Base-by-base conservation (phyloP, 1,140 invertebrate genomes). In the Halictus rubicundus region DNA sequence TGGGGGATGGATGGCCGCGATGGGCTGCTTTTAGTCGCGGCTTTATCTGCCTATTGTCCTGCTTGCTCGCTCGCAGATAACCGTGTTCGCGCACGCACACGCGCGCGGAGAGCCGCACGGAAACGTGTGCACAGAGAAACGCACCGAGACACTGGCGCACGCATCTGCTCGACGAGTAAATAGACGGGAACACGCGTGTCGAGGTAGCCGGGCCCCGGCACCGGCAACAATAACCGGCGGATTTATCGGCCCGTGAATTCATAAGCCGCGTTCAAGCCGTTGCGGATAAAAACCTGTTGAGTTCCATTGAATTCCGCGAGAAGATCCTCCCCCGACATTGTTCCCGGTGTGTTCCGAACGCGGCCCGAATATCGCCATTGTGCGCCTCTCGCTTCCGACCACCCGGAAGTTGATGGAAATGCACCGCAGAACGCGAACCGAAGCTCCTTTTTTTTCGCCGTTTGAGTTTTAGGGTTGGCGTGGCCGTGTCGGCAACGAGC, bases 201-300 rank as follows among this genome's bases (percentile, higher is more conserved):
- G 49, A 2, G 49, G 23, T 27, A 16, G 6, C 16, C 1, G 2
- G 37, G 6, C 4, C 23, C 10, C 7, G 37, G 19, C 1, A 42
- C 25, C 37, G 27, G 37, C 37, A 14, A 59, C 77, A 39, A 81
- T 68, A 80, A 63, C 49, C n/a, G 27, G 65, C 61, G 25, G 80
- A 68, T 82, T 68, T 54, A 57, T 68, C 27, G 63, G 14, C 25
- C 12, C 37, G 21, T 21, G 12, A 59, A 66, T 42, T 77, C 61
- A 14, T 68, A 78, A 83, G 57, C 49, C 69, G 75, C 80, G 42
- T 83, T 37, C 63, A 60, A 70, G 49, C 66, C 61, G 80, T 65
- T 16, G 57, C 32, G 49, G 69, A 69, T 83, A 78, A 84, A 83
- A 83, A 84, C 82, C 81, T 84, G 82, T 84, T 84, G 74, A 83